These are phyloP conservation scores for Sterna hirundo DNA, from an alignment of 2,113 vertebrate genomes.

Conservation along the genomic window DNA sequence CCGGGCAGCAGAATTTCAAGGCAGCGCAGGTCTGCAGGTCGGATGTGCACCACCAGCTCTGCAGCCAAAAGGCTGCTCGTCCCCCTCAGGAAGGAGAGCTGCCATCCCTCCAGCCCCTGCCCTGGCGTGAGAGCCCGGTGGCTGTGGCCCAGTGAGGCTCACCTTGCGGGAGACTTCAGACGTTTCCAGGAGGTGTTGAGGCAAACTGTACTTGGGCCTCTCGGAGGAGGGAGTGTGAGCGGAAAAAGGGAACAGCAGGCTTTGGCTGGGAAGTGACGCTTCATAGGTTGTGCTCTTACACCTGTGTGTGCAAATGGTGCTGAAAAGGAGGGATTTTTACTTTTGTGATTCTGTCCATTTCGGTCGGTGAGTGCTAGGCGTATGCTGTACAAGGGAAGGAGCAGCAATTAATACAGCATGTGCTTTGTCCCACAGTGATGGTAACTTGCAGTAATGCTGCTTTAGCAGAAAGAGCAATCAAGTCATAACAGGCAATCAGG, in stretches of 20 bases:
- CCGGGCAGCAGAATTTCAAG: background rate
- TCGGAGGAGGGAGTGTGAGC: background rate
- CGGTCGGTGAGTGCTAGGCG: background rate
- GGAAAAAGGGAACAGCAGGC: background rate
- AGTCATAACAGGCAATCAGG: rapidly evolving
- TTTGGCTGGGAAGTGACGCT: background rate
- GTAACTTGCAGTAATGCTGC: background rate
- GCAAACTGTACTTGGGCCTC: background rate
- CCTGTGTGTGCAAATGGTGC: background rate
- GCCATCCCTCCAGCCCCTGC: background rate
- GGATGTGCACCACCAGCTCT: background rate
- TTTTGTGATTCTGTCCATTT: background rate
- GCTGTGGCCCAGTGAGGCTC: background rate
- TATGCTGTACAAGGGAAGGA: background rate
- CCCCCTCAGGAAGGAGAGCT: background rate
- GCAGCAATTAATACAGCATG: background rate
- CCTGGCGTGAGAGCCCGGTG: no score
- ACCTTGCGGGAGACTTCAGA: background rate
- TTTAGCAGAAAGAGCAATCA: background rate
- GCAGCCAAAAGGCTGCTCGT: background rate
- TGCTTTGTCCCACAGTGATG: background rate
- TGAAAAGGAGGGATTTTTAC: background rate
- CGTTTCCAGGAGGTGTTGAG: background rate
- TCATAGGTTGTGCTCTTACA: background rate
- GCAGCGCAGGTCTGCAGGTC: background rate